Base-by-base conservation (phyloP, 2,797 vertebrate genomes). In the Esox lucius region DNA sequence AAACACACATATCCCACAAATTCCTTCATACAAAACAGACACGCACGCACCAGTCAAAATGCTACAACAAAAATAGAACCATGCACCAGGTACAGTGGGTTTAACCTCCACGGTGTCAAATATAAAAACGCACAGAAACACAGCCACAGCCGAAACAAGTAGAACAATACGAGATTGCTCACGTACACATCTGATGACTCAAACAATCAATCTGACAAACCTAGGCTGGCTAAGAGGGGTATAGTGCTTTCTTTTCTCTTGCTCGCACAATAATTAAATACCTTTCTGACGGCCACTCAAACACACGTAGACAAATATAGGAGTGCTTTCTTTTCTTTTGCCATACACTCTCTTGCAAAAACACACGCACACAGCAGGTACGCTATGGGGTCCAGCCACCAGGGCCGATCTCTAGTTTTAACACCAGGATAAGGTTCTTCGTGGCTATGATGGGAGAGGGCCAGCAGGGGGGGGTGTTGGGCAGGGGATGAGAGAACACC, bases 41-140 rank as follows among this genome's bases (percentile, higher is more conserved):
- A 70, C 31, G 85, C 89, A 90, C 86, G 86, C 88, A 90, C 84
- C 68, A 84, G 85, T 77, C 80, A 83, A 87, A 61, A 87, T 70
- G 84, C 75, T 75, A 85, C 77, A 84, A 84, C 80, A 51, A 78
- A 83, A 84, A 87, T 76, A 83, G 75, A 90, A 86, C 84, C 90
- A 91, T 91, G 91, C 89, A 87, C 88, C 87, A 78, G 81, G 81
- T 87, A 92, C 88, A 85, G 84, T 84, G 88, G 87, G 87, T 85
- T 88, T 87, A 90, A 88, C 70, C 89, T 90, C 89, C 90, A 90
- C 89, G 90, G 81, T 89, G 89, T 84, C 89, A 78, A 83, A 87
- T 91, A 90, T 85, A 86, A 89, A 89, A 85, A 88, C 86, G 79
- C 82, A 76, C 76, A 90, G 78, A 78, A 84, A 87, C 81, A 59